Conservation (phyloP, 2,888 invertebrate species). For the Hoplodrina blanda region DNA sequence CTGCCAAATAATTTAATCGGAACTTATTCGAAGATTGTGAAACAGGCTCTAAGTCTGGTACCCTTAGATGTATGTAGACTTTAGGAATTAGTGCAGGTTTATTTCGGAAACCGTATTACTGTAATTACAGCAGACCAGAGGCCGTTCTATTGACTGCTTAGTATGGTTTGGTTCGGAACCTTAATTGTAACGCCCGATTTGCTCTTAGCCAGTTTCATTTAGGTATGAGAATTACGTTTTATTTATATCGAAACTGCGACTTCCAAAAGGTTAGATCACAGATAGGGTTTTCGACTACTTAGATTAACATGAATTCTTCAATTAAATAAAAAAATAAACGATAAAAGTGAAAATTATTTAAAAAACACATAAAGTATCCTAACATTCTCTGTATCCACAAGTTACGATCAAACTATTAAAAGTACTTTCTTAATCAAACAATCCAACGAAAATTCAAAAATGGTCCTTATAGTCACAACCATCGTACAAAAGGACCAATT, state of each 20-base stretch:
- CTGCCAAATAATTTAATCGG: no score
- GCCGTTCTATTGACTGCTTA: no score
- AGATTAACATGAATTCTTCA: neutral
- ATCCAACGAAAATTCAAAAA: neutral
- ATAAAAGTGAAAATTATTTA: no score
- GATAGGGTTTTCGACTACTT: neutral
- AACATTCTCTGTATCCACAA: neutral
- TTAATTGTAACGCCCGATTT: neutral
- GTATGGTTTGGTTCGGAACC: neutral
- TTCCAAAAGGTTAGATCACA: neutral
- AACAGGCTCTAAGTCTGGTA: no score
- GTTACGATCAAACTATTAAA: neutral
- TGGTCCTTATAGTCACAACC: neutral
- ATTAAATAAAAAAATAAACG: neutral
- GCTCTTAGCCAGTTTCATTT: neutral
- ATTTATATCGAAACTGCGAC: neutral
- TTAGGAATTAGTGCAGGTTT: no score
- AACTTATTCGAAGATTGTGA: no score
- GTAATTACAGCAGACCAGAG: no score
- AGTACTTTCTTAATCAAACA: neutral
- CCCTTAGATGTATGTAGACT: no score
- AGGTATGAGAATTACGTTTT: neutral
- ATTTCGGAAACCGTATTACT: no score
- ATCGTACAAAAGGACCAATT: conserved; percentile 11
- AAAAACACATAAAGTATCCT: neutral